These are phyloP conservation scores for Mesochorus sp. DNA, from an alignment of 2,888 invertebrate species.

Conservation along the genomic window DNA sequence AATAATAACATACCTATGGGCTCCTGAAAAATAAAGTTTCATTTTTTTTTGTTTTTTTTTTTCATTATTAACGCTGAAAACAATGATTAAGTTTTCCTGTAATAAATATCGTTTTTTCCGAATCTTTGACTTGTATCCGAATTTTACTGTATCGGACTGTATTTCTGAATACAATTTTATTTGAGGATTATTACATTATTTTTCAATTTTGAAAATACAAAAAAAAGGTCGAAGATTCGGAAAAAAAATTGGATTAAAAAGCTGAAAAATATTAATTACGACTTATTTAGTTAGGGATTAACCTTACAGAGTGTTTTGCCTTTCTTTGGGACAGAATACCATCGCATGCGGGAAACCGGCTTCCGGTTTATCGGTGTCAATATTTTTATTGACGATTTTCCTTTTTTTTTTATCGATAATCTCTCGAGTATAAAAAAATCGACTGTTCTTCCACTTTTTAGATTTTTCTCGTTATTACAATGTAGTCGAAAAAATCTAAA, in stretches of 20 bases:
- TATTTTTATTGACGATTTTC: slow-evolving; percentile 4
- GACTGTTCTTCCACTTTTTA: not conserved
- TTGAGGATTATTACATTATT: too few species aligned
- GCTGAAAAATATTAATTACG: slow-evolving; percentile 42
- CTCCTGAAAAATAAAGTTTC: slow-evolving; percentile 79
- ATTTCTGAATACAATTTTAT: not conserved
- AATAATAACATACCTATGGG: slow-evolving; percentile 82
- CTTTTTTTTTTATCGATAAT: slow-evolving; percentile 11
- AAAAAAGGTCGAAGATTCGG: slow-evolving; percentile 38
- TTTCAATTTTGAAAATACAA: not conserved
- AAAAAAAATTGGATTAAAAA: slow-evolving; percentile 14
- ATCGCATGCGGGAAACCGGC: slow-evolving; percentile 55
- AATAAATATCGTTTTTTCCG: slow-evolving; percentile 59
- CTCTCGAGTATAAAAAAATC: not conserved
- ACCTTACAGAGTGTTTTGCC: slow-evolving; percentile 39
- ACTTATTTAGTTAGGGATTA: slow-evolving; percentile 31
- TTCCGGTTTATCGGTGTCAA: slow-evolving; percentile 28
- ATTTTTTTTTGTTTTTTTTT: slow-evolving; percentile 33
- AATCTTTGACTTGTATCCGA: slow-evolving; percentile 42
- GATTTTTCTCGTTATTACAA: not conserved
- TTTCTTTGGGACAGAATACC: slow-evolving; percentile 45
- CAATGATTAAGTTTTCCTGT: slow-evolving; percentile 63
- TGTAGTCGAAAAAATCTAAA: not conserved
- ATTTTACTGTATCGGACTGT: not conserved
- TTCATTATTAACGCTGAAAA: slow-evolving; percentile 77